phyloP scores from a whole-genome alignment of 2,113 vertebrate species.

The Prinia subflava region DNA sequence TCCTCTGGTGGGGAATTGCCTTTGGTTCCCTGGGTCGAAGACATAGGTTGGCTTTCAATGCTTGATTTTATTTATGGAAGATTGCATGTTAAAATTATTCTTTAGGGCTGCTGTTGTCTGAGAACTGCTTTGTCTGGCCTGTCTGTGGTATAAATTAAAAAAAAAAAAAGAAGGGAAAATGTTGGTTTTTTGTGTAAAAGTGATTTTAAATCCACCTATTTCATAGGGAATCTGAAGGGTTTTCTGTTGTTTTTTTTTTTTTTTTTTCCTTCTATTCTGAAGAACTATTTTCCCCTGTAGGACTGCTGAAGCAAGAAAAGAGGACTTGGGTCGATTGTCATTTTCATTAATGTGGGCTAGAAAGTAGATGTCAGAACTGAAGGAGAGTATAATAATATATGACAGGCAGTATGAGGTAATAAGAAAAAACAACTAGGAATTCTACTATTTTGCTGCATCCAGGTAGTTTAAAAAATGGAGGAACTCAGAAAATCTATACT shows the following conservation, averaged over 20 bases:
- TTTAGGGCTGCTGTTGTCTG: neutral
- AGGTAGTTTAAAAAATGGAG: neutral
- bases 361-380: neutral
- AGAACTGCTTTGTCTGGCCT: neutral
- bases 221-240: neutral
- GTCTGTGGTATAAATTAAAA: neutral
- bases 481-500: neutral
- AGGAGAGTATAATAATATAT: neutral
- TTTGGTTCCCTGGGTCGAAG: neutral
- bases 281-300: neutral
- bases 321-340: neutral
- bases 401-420: neutral
- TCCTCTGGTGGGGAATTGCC: neutral
- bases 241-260: neutral
- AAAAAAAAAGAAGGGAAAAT: neutral
- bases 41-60: neutral
- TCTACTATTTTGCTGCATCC: neutral
- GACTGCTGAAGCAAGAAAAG: neutral
- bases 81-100: neutral
- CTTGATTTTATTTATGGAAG: neutral
- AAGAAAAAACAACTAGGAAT: neutral
- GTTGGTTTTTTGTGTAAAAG: neutral
- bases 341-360: neutral
- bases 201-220: neutral
- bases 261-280: neutral